Percentiles rank a stretch among this genome's conserved stretches.
These are phyloP conservation scores for Zaprionus ghesquierei DNA, from an alignment of 1,140 invertebrate genomes.

Conservation along the genomic window DNA sequence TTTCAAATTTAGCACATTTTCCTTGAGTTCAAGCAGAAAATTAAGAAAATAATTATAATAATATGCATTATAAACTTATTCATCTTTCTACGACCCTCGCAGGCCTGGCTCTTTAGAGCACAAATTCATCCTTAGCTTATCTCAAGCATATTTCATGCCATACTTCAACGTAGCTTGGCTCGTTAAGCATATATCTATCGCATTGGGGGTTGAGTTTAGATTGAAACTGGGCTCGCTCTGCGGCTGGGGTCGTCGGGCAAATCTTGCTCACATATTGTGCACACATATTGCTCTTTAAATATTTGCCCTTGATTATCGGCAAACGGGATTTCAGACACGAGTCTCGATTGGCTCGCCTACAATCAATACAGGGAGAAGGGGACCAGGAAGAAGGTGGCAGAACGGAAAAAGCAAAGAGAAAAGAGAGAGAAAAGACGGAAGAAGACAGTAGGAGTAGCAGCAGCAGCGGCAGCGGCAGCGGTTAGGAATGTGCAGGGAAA, in stretches of 20 bases:
- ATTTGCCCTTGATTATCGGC: conserved; percentile 77
- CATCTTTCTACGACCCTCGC: too few species aligned
- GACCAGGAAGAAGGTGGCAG: too few species aligned
- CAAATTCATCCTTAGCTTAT: neutral
- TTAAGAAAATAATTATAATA: too few species aligned
- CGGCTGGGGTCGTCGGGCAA: conserved; percentile 7
- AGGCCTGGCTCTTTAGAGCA: neutral
- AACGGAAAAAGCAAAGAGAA: neutral
- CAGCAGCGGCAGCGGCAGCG: neutral
- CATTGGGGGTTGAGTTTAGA: neutral
- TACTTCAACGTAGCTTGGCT: neutral
- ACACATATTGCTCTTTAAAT: conserved; percentile 73
- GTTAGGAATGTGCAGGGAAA: neutral
- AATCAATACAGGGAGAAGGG: conserved; percentile 28
- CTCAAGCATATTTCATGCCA: neutral
- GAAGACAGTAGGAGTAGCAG: neutral
- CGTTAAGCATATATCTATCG: neutral
- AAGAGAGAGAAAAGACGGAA: neutral
- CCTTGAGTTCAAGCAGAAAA: too few species aligned
- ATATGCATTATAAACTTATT: too few species aligned
- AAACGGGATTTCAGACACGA: conserved; percentile 52
- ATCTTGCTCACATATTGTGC: conserved; percentile 44
- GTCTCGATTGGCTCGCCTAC: conserved; percentile 22
- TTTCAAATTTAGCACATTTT: too few species aligned
- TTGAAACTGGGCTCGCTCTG: neutral